Conservation (phyloP, 2,797 vertebrate genomes). For the Crocidura indochinensis region DNA sequence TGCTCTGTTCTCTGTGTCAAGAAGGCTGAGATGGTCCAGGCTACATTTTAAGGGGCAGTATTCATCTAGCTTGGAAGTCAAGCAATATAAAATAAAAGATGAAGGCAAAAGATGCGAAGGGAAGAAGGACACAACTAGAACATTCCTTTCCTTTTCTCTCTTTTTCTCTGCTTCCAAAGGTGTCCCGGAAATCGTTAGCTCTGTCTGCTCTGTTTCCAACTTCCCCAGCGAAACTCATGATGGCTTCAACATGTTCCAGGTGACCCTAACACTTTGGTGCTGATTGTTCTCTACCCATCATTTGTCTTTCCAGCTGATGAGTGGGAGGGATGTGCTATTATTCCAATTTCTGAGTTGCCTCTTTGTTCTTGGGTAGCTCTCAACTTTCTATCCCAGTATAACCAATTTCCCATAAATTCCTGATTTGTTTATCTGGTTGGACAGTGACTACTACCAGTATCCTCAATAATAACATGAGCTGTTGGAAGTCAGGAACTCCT, state of each 20-base stretch:
- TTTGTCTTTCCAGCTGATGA: not conserved
- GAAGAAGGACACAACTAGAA: not conserved
- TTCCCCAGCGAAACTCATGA: not conserved
- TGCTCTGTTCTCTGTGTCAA: not conserved
- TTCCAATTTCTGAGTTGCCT: not conserved
- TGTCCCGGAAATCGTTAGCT: not conserved
- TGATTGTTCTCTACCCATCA: accelerated
- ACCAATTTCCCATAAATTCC: not conserved
- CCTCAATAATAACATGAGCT: too few species aligned
- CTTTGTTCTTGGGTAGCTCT: not conserved
- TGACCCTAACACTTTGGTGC: not conserved
- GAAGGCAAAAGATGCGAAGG: not conserved
- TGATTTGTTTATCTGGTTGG: not conserved
- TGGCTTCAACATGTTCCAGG: too few species aligned
- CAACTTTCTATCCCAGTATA: not conserved
- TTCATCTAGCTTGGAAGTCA: not conserved
- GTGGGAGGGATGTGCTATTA: accelerated
- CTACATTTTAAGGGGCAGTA: too few species aligned
- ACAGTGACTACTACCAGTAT: not conserved
- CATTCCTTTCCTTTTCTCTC: not conserved
- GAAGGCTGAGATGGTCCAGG: not conserved
- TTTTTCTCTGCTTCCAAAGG: not conserved
- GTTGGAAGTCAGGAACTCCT: not conserved
- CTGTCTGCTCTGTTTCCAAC: not conserved
- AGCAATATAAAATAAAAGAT: not conserved